Evolutionary conservation across 2,888 invertebrate species (phyloP).

Genomic region (Adineta ricciae): DNA sequence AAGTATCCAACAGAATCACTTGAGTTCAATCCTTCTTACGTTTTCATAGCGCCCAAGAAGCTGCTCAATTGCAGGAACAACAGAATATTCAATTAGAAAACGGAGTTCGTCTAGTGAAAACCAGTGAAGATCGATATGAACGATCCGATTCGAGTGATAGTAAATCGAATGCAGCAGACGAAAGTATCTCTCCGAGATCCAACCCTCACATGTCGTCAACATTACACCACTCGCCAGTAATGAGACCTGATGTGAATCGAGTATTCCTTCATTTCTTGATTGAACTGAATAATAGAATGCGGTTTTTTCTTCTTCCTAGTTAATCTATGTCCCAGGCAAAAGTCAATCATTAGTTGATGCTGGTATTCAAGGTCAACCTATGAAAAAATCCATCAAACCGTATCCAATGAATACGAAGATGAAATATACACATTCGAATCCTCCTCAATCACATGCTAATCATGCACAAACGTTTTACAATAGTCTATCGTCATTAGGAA

Average conservation of each 20-base stretch:
- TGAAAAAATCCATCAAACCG: background rate
- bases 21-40: background rate
- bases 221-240: background rate
- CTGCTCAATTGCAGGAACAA: background rate
- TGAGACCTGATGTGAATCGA: background rate
- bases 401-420: background rate
- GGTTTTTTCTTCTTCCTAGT: background rate
- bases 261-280: background rate
- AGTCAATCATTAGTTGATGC: background rate
- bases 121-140: constrained; percentile 12
- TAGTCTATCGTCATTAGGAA: background rate
- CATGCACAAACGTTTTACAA: background rate
- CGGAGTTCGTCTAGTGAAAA: background rate
- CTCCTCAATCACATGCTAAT: background rate
- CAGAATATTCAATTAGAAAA: background rate
- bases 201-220: background rate
- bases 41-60: background rate
- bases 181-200: background rate
- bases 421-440: background rate
- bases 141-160: background rate
- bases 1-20: background rate
- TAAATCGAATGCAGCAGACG: background rate
- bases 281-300: no score
- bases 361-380: background rate
- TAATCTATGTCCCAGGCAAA: background rate